Percentiles rank a stretch among this genome's conserved stretches.
Evolutionary conservation across 2,797 vertebrate species (phyloP).

Genomic region (Lagocephalus sceleratus): DNA sequence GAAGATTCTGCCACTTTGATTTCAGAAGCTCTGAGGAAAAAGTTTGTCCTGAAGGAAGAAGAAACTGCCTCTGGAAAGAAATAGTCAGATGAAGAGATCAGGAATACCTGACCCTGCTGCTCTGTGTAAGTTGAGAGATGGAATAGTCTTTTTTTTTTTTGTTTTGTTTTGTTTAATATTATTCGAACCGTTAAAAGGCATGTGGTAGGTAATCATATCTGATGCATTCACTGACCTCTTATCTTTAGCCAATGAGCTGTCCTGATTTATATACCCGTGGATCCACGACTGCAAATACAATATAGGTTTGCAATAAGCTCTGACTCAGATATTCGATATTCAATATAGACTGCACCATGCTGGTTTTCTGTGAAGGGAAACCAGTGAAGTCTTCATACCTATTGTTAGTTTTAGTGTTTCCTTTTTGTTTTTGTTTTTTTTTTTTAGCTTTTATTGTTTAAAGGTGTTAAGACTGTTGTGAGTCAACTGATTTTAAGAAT

Average conservation of each 20-base stretch:
- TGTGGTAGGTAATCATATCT: neutral
- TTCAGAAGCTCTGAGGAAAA: slow-evolving; percentile 91
- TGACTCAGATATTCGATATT: slow-evolving; percentile 24
- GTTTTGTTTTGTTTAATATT: slow-evolving; percentile 9
- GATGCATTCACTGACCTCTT: slow-evolving; percentile 10
- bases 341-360: slow-evolving; percentile 25
- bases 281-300: slow-evolving; percentile 47
- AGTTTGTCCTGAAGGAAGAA: slow-evolving; percentile 92
- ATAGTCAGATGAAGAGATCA: slow-evolving; percentile 46
- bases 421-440: slow-evolving; percentile 6
- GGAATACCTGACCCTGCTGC: slow-evolving; percentile 42
- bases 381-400: slow-evolving; percentile 15
- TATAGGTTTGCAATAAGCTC: slow-evolving; percentile 31
- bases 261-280: slow-evolving; percentile 59
- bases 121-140: slow-evolving; percentile 61
- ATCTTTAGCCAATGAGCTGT: slow-evolving; percentile 62
- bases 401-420: slow-evolving; percentile 16
- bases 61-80: slow-evolving; percentile 72
- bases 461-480: slow-evolving; percentile 3
- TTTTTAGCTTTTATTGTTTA: too few species aligned
- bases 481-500: neutral
- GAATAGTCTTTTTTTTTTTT: slow-evolving; percentile 4
- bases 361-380: slow-evolving; percentile 20
- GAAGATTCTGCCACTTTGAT: slow-evolving; percentile 91
- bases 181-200: slow-evolving; percentile 10